Evolutionary conservation across 37 sponge, comb jelly and placozoan species (phyloP).

Genomic region (Halichondria panicea): DNA sequence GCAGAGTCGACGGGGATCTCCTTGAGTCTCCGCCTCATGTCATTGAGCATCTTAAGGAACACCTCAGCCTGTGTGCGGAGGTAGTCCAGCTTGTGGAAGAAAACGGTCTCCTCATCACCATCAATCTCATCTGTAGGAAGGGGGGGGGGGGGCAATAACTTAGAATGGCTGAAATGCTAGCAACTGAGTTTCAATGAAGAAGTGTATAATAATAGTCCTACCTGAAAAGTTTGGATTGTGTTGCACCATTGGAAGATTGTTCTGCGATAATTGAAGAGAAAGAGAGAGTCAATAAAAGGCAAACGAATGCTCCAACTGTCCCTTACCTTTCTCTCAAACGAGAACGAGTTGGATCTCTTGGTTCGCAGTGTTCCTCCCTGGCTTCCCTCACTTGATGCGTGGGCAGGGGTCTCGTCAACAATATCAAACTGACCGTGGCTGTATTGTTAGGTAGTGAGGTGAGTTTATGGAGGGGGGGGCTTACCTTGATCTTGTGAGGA

Average conservation of each 20-base stretch:
- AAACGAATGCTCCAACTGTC: not conserved
- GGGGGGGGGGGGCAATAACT: not conserved
- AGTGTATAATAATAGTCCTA: too few relatives aligned
- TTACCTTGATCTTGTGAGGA: slow-evolving; percentile 34
- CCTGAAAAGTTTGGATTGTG: too few relatives aligned
- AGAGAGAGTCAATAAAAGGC: too few relatives aligned
- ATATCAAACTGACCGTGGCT: slow-evolving; percentile 47
- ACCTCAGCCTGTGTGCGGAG: slow-evolving; percentile 67
- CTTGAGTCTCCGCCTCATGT: slow-evolving; percentile 85
- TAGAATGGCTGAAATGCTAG: too few relatives aligned
- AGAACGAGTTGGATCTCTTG: slow-evolving; percentile 26
- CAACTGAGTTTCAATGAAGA: too few relatives aligned
- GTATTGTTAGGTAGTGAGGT: too few relatives aligned
- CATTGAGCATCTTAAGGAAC: slow-evolving; percentile 84
- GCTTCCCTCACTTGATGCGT: not conserved
- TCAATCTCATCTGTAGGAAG: slow-evolving; percentile 14
- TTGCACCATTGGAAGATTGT: too few relatives aligned
- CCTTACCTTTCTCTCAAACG: not conserved
- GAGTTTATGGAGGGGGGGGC: too few relatives aligned
- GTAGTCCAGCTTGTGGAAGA: slow-evolving; percentile 55
- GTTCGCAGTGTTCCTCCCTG: slow-evolving; percentile 6
- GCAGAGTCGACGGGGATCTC: slow-evolving; percentile 66
- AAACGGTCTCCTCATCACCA: slow-evolving; percentile 52
- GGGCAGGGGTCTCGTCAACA: slow-evolving; percentile 25
- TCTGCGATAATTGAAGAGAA: too few relatives aligned